Conservation (phyloP, 2,113 vertebrate genomes). For the Rhynchomys soricoides region DNA sequence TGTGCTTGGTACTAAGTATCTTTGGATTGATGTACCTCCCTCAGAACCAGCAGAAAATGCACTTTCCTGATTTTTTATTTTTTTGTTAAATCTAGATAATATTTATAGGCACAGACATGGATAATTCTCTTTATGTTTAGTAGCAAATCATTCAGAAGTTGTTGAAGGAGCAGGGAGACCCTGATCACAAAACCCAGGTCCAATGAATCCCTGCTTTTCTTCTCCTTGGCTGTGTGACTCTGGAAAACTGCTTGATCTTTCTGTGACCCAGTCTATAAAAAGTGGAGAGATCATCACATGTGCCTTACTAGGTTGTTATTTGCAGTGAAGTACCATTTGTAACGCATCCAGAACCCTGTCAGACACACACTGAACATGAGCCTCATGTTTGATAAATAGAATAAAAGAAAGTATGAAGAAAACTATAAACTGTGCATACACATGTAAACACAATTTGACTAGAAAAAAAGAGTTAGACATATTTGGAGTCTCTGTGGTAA, state of each 20-base stretch:
- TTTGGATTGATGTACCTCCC: background rate
- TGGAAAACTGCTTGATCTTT: background rate
- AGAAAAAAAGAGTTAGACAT: background rate
- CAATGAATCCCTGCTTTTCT: background rate
- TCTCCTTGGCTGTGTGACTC: background rate
- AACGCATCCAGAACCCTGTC: background rate
- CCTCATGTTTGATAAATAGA: slow-evolving; percentile 9
- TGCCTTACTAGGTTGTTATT: background rate
- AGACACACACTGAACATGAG: background rate
- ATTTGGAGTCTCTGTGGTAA: background rate
- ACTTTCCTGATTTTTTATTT: background rate
- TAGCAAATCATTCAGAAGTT: background rate
- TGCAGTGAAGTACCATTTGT: background rate
- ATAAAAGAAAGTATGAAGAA: background rate
- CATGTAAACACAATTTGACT: background rate
- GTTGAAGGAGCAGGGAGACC: background rate
- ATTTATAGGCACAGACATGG: background rate
- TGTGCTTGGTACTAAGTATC: background rate
- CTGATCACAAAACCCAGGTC: background rate
- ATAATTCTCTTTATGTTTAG: background rate
- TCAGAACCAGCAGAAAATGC: background rate
- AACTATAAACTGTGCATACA: background rate
- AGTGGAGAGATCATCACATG: background rate
- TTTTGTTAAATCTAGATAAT: background rate
- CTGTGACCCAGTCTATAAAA: background rate